phyloP scores from a whole-genome alignment of 2,113 vertebrate genomes.

The Anguilla japonica region DNA sequence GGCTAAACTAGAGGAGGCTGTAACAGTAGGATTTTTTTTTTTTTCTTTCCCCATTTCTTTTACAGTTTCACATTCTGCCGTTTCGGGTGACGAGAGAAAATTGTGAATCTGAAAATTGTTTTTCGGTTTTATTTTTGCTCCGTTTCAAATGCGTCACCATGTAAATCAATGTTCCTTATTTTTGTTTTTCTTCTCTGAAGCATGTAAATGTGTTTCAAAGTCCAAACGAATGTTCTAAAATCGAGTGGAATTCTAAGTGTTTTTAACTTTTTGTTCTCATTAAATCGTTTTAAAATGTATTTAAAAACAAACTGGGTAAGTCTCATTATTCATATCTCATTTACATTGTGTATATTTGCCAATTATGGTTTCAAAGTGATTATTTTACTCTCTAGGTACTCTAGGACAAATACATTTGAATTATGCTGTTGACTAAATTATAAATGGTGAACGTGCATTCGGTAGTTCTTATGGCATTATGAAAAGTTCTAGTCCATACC shows the following conservation, averaged over 20 bases:
- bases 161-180: constrained; percentile 49
- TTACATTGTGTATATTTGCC: neutral
- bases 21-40: neutral
- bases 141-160: constrained; percentile 57
- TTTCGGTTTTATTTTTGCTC: neutral
- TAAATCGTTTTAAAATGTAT: constrained; percentile 67
- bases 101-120: constrained; percentile 39
- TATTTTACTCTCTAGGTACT: neutral
- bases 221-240: constrained; percentile 66
- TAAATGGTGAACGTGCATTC: neutral
- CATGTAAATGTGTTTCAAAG: constrained; percentile 66
- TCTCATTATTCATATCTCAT: constrained; percentile 7
- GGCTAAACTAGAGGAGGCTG: constrained; percentile 45
- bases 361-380: neutral
- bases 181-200: constrained; percentile 44
- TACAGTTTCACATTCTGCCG: constrained; percentile 51
- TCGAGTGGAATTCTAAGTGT: constrained; percentile 55
- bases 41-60: constrained; percentile 52
- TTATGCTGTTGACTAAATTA: neutral
- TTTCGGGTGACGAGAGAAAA: constrained; percentile 44
- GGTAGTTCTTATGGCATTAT: neutral
- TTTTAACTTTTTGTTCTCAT: constrained; percentile 61
- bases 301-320: constrained; percentile 33
- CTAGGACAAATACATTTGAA: neutral
- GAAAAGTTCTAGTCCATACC: neutral